Percentiles rank a stretch among this genome's conserved stretches.
phyloP scores from a whole-genome alignment of 2,113 vertebrate species.

The Alouatta palliata region DNA sequence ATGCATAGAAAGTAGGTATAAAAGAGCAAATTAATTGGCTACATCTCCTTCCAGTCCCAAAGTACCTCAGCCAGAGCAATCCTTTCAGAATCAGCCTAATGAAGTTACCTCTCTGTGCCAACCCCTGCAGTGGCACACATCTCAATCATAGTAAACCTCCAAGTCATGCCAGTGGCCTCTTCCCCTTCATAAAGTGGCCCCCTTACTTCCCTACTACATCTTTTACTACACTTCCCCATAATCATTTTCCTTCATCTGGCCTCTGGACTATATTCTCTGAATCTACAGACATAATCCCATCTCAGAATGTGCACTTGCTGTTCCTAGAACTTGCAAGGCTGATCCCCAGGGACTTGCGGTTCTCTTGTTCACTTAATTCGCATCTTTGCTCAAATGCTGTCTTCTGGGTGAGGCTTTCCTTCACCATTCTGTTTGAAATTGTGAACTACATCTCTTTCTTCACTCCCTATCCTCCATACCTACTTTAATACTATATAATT shows the following conservation, averaged over 20 bases:
- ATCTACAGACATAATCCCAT: background rate
- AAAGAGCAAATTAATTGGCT: background rate
- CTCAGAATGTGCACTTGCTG: background rate
- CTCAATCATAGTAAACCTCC: too few species aligned
- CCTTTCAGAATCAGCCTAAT: background rate
- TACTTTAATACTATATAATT: background rate
- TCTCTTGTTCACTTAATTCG: background rate
- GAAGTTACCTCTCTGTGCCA: background rate
- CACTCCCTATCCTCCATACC: background rate
- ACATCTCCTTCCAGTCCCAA: background rate
- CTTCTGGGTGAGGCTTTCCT: background rate
- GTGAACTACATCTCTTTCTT: background rate
- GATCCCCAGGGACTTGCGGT: background rate
- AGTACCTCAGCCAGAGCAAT: background rate
- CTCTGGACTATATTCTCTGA: background rate
- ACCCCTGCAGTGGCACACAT: accelerated
- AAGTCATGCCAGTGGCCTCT: too few species aligned
- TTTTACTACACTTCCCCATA: background rate
- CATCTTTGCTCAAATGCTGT: background rate
- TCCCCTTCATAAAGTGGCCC: background rate
- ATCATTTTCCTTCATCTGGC: background rate
- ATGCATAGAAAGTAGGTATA: background rate
- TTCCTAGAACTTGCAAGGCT: background rate
- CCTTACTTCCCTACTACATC: background rate
- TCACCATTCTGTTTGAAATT: background rate